Evolutionary conservation across 2,797 vertebrate genomes (phyloP), one percentile per base, ranked within the genome.

Genomic region (Macroramphosus scolopax): DNA sequence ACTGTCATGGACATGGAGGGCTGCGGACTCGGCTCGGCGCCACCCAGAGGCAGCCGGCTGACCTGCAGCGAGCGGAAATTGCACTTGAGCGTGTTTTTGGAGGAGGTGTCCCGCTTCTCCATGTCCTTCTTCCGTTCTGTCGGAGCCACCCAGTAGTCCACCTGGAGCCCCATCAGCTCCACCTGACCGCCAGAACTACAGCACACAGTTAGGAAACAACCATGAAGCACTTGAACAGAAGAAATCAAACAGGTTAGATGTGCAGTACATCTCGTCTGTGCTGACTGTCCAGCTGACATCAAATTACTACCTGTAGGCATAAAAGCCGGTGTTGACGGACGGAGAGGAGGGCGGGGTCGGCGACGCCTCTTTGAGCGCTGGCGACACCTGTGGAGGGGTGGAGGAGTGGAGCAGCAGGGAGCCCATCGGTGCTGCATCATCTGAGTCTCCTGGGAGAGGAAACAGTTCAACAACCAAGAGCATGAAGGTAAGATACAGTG

Each of bases 11-110:
- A 95, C 96, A 98, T 98, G 10, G 92, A 91, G 38, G 95, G 92
- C 51, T 90, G 88, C 66, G 89, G 67, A 20, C 84, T 65, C 1
- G 77, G 82, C 78, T 98, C 95, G 0, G 89, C 85, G 3, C 88
- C 89, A 2, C 89, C 88, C 31, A 87, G 82, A 58, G 96, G 95
- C 69, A 98, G 86, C 88, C 96, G 90, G 93, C 95, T 97, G 90
- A 98, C 96, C 92, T 98, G 95, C 77, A 98, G 94, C 76, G 95
- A 98, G 88, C 95, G 95, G 89, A 98, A 98, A 91, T 94, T 95
- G 93, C 96, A 95, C 93, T 96, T 98, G 63, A 98, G 92, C 17
- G 95, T 95, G 88, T 91, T 98, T 90, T 97, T 98, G 80, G 93
- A 84, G 68, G 92, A 83, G 38, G 86, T 83, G 76, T 98, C 96